Evolutionary conservation across 2,797 vertebrate genomes (phyloP), one percentile per base, ranked within the genome.

Genomic region (Anguilla obscura): DNA sequence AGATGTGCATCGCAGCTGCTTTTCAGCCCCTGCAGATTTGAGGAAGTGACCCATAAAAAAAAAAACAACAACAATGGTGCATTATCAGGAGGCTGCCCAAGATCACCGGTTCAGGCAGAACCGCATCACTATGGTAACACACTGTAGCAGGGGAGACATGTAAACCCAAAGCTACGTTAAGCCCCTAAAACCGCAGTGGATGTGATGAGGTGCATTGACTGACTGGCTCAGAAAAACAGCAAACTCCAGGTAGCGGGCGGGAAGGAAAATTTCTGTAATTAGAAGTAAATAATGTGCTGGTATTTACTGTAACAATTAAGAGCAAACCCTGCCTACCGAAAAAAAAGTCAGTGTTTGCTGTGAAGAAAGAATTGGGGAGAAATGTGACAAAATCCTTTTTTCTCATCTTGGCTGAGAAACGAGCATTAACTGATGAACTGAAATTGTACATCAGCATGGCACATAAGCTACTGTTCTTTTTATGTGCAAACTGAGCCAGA

Each of bases 161-260:
- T 30, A 30, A 54, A 86, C 63, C 80, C 9, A 88, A 87, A 87
- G 89, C 86, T 87, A 3, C 82, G 8, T 58, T 90, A 89, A 88
- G 87, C 88, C 89, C 82, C 80, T 56, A 79, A 66, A 86, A 74
- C 89, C 90, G 88, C 83, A 84, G 80, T 24, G 76, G 21, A 0
- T 21, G 69, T 91, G 90, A 92, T 91, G 90, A 92, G 88, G 74
- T 50, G 52, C 71, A 45, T 21, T 50, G 89, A 86, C 30, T 56
- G 89, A 86, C 66, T 60, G 89, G 86, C 85, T 88, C 86, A 87
- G 85, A 89, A 86, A 90, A 88, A 89, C 88, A 91, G 88, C 88
- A 87, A 88, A 79, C 48, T 10, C 1, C 14, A 89, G 88, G 87
- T 86, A 90, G 90, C 87, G 86, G 86, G 82, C 60, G 21, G 45